Conservation (phyloP, 2,888 invertebrate species). For the Pandemis cinnamomeana region DNA sequence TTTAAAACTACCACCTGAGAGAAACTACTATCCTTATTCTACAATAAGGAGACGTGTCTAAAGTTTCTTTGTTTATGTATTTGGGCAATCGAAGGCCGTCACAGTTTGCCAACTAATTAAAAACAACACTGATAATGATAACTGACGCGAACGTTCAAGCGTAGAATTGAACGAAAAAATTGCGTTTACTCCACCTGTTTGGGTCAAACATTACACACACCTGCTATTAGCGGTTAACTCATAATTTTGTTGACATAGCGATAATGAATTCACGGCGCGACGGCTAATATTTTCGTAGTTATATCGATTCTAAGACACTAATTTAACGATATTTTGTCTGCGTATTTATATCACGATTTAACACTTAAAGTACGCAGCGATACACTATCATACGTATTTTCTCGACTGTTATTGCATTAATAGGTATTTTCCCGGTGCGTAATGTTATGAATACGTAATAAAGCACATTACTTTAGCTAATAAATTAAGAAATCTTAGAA, state of each 20-base stretch:
- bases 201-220: constrained; percentile 52
- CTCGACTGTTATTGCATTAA: constrained; percentile 9
- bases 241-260: constrained; percentile 75
- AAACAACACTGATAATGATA: constrained; percentile 10
- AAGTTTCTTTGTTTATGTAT: constrained; percentile 28
- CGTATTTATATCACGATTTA: constrained; percentile 28
- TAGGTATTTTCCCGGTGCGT: constrained; percentile 8
- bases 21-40: neutral
- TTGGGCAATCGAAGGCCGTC: constrained; percentile 23
- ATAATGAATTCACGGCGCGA: constrained; percentile 69
- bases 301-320: constrained; percentile 71
- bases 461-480: constrained; percentile 42
- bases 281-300: constrained; percentile 67
- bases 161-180: constrained; percentile 19
- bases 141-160: constrained; percentile 18
- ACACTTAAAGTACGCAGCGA: constrained; percentile 21
- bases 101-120: constrained; percentile 9
- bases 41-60: neutral
- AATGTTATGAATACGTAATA: constrained; percentile 33
- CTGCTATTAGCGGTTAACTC: constrained; percentile 66
- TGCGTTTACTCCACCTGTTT: constrained; percentile 27
- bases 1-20: neutral
- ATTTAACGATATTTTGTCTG: constrained; percentile 51
- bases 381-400: constrained; percentile 3
- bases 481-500: constrained; percentile 61